Evolutionary conservation across 2,113 vertebrate genomes (phyloP), one percentile per base, ranked within the genome.

Genomic region (Nothobranchius kuhntae): DNA sequence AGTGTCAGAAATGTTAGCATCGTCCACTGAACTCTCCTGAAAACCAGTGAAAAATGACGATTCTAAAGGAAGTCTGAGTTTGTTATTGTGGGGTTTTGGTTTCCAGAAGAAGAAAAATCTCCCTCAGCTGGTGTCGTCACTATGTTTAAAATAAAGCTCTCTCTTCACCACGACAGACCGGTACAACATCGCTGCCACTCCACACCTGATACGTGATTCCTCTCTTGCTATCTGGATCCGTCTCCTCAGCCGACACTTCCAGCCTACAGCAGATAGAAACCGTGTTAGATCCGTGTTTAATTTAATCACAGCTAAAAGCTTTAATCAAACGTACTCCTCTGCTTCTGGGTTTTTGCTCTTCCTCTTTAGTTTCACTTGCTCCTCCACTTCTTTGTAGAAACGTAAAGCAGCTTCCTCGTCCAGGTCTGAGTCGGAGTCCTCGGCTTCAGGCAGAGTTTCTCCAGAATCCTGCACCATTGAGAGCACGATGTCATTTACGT

Each of bases 391-490:
- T 72, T 60, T 92, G 42, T 95, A 95, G 78, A 94, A 94, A 7
- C 84, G 89, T 3, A 96, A 77, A 0, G 93, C 95, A 0, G 92
- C 92, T 53, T 95, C 92, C 62, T 96, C 94, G 26, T 95, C 94
- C 63, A 93, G 65, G 30, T 91, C 88, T 0, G 82, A 89, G 21
- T 92, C 89, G 0, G 87, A 89, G 14, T 80, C 88, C 11, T 81
- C 83, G 1, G 3, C 65, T 6, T 85, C 85, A 2, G 68, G 24
- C 17, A 15, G 10, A 13, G 71, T 42, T 30, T 85, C 80, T 54
- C 13, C 79, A 26, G 75, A 52, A 45, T 64, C 78, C 92, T 93
- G 65, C 30, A 15, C 60, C 11, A 66, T 36, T 8, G 10, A 15
- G 13, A 3, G 24, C 13, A 55, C 10, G 55, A 10, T 57, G 36